Percentiles rank a stretch among this genome's conserved stretches.
Conservation (phyloP, 2,888 invertebrate genomes). For the Blomia tropicalis region DNA sequence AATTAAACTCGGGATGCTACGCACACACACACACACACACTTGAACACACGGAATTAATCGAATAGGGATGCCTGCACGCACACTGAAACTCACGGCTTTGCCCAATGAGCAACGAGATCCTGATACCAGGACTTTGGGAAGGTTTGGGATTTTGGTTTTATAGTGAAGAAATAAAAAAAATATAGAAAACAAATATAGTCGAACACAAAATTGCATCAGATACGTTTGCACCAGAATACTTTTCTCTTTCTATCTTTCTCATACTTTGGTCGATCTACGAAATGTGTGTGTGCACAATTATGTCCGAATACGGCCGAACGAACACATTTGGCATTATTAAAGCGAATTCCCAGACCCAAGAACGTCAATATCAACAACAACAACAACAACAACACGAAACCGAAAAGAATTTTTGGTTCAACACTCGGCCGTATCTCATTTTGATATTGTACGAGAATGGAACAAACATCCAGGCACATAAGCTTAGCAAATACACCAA, state of each 20-base stretch:
- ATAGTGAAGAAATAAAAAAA: slow-evolving; percentile 5
- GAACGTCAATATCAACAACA: too few species aligned
- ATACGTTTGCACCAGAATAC: not conserved
- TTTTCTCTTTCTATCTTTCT: slow-evolving; percentile 1
- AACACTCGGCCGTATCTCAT: not conserved
- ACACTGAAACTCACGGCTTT: too few species aligned
- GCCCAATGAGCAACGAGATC: too few species aligned
- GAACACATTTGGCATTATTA: slow-evolving; percentile 5
- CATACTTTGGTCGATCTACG: too few species aligned
- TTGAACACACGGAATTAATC: not conserved
- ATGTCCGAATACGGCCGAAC: not conserved
- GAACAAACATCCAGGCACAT: too few species aligned
- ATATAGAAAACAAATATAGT: not conserved
- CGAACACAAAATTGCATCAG: slow-evolving; percentile 2
- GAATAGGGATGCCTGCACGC: slow-evolving; percentile 5
- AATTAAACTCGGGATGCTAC: slow-evolving; percentile 4
- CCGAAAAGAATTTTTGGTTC: too few species aligned
- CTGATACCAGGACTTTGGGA: not conserved
- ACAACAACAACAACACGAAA: too few species aligned
- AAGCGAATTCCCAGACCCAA: not conserved
- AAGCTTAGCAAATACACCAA: not conserved
- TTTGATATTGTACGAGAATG: not conserved
- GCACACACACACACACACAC: too few species aligned
- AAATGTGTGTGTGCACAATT: slow-evolving; percentile 14
- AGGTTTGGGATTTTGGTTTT: not conserved